These are phyloP conservation scores for Spisula subtruncata DNA, from an alignment of 2,888 invertebrate species.

Conservation along the genomic window DNA sequence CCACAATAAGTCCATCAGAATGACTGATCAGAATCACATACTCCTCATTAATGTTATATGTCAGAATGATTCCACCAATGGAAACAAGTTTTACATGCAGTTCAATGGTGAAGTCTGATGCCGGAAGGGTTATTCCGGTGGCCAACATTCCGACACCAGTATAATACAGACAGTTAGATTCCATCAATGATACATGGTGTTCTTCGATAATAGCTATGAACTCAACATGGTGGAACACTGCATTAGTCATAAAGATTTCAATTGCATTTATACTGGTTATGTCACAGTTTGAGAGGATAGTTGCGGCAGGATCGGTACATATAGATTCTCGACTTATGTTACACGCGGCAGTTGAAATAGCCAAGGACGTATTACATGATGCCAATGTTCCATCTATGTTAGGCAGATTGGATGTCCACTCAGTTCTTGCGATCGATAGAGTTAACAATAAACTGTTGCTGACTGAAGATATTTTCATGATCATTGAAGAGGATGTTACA, in stretches of 20 bases:
- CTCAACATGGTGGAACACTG: conserved; percentile 51
- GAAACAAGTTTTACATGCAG: conserved; percentile 74
- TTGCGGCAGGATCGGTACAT: conserved; percentile 53
- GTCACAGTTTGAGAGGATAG: conserved; percentile 63
- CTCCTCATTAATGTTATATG: conserved; percentile 57
- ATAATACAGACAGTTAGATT: conserved; percentile 72
- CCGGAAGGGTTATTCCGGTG: conserved; percentile 65
- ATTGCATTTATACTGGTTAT: conserved; percentile 56
- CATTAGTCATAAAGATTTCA: conserved; percentile 49
- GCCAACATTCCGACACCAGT: conserved; percentile 70
- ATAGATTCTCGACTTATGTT: conserved; percentile 52
- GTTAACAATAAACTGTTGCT: conserved; percentile 64
- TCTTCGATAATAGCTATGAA: conserved; percentile 64
- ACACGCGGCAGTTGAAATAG: conserved; percentile 66
- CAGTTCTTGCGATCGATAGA: conserved; percentile 53
- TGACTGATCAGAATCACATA: conserved; percentile 68
- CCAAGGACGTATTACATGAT: conserved; percentile 67
- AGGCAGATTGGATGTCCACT: conserved; percentile 52
- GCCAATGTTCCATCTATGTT: conserved; percentile 67
- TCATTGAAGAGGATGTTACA: conserved; percentile 54
- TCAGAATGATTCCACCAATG: conserved; percentile 72
- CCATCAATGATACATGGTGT: conserved; percentile 55
- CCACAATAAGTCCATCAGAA: conserved; percentile 60
- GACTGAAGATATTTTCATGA: conserved; percentile 62
- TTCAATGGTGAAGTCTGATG: conserved; percentile 74